phyloP scores from a whole-genome alignment of 2,113 vertebrate species.

The Mus musculus region GRCm39 chr8:81426501-81427000 shows the following conservation, averaged over 20 bases:
- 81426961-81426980: slow-evolving; percentile 68
- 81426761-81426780: slow-evolving; percentile 71
- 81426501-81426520: not conserved
- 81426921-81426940: slow-evolving; percentile 61
- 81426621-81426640: slow-evolving; percentile 85
- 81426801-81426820: slow-evolving; percentile 79
- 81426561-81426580: slow-evolving; percentile 80
- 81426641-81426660: slow-evolving; percentile 79
- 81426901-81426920: slow-evolving; percentile 66
- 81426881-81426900: slow-evolving; percentile 70
- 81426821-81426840: slow-evolving; percentile 79
- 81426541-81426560: slow-evolving; percentile 61
- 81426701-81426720: slow-evolving; percentile 77
- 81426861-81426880: slow-evolving; percentile 63
- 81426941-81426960: slow-evolving; percentile 60
- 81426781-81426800: slow-evolving; percentile 73
- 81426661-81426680: slow-evolving; percentile 84
- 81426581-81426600: slow-evolving; percentile 86
- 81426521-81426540: not conserved
- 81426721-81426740: slow-evolving; percentile 76
- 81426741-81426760: slow-evolving; percentile 78
- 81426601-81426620: slow-evolving; percentile 85
- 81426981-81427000: slow-evolving; percentile 66
- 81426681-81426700: slow-evolving; percentile 79
- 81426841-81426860: slow-evolving; percentile 78